Conservation (phyloP, 2,113 vertebrate species). For the Riparia riparia region DNA sequence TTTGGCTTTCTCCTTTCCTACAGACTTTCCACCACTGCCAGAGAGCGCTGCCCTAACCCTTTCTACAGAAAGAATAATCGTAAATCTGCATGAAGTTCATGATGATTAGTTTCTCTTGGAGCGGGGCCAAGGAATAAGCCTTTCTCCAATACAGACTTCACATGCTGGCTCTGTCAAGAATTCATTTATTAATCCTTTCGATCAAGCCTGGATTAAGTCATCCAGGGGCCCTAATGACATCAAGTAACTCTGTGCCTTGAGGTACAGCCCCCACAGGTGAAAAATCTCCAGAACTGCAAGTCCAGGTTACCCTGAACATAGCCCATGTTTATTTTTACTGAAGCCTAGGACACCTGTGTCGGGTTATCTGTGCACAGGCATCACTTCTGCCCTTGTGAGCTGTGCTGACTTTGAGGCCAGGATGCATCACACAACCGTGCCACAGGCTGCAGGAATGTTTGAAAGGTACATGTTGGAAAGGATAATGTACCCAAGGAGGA, state of each 20-base stretch:
- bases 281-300: not conserved
- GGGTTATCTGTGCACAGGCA: not conserved
- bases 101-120: conserved; percentile 81
- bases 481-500: not conserved
- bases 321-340: not conserved
- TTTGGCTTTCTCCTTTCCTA: not conserved
- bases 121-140: conserved; percentile 71
- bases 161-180: conserved; percentile 75
- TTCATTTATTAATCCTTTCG: conserved; percentile 78
- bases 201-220: conserved; percentile 69
- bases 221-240: conserved; percentile 2
- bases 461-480: not conserved
- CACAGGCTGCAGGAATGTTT: not conserved
- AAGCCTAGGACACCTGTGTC: not conserved
- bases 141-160: conserved; percentile 74
- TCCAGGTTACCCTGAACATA: not conserved
- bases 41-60: conserved; percentile 48
- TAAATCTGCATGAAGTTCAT: conserved; percentile 80
- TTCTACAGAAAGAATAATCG: conserved; percentile 63
- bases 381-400: not conserved
- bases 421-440: rapidly evolving
- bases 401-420: not conserved
- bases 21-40: conserved; percentile 40
- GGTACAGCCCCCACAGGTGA: not conserved
- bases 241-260: not conserved